Conservation (phyloP, 1,140 invertebrate genomes). For the Anastatus disparis region DNA sequence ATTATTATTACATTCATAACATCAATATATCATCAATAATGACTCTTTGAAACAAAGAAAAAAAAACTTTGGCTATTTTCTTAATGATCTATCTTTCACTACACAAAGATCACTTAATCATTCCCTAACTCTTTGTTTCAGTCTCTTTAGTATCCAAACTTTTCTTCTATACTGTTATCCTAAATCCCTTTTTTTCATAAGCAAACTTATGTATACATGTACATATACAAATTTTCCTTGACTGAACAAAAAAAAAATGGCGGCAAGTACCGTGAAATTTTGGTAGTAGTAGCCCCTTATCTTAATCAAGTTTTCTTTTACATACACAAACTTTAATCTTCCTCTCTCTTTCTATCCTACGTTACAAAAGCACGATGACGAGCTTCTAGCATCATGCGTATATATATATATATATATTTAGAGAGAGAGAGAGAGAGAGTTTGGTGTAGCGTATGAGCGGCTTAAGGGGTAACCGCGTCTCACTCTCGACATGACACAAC, state of each 20-base stretch:
- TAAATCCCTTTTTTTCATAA: background rate
- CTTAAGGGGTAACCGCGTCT: too few relatives aligned
- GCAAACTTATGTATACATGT: background rate
- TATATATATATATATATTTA: constrained; percentile 1
- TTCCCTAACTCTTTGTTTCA: too few relatives aligned
- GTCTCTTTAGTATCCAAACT: too few relatives aligned
- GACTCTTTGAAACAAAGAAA: background rate
- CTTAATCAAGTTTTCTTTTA: constrained; percentile 4
- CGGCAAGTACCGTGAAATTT: constrained; percentile 7
- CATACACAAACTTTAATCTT: background rate
- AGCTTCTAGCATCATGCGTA: too few relatives aligned
- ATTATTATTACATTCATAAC: too few relatives aligned
- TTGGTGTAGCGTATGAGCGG: background rate
- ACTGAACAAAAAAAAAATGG: background rate
- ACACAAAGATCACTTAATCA: too few relatives aligned
- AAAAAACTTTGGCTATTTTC: background rate
- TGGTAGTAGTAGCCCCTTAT: too few relatives aligned
- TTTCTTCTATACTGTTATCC: too few relatives aligned
- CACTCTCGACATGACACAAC: constrained; percentile 13
- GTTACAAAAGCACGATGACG: background rate
- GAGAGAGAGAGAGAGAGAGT: background rate
- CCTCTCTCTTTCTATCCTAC: too few relatives aligned
- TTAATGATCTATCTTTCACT: background rate
- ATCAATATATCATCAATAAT: too few relatives aligned
- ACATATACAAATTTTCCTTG: background rate